Evolutionary conservation across 1,140 invertebrate species (phyloP).

Genomic region (Rhopalosiphum padi): DNA sequence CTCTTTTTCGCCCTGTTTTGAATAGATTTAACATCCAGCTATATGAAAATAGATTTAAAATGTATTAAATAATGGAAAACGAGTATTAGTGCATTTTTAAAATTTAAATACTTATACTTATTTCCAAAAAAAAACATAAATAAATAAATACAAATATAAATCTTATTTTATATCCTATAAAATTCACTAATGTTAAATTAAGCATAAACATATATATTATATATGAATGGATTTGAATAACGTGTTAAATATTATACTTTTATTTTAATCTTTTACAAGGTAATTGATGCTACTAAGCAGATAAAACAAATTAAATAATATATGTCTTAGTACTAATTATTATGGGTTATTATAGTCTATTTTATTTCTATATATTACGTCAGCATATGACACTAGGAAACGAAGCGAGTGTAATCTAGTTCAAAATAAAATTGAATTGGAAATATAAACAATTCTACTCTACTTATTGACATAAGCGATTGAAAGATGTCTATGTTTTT

Average conservation of each 20-base stretch:
- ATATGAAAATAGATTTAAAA: constrained; percentile 59
- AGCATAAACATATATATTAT: too few species aligned
- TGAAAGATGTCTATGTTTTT: neutral
- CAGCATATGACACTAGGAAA: neutral
- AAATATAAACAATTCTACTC: neutral
- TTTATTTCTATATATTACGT: neutral
- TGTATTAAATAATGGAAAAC: neutral
- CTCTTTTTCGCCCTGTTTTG: constrained; percentile 71
- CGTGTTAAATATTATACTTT: too few species aligned
- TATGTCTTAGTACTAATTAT: neutral
- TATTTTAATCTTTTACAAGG: too few species aligned
- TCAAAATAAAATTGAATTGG: neutral
- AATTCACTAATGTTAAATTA: too few species aligned
- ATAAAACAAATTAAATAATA: too few species aligned
- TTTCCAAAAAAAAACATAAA: neutral
- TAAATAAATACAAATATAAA: neutral
- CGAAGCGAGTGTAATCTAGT: neutral
- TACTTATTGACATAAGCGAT: neutral
- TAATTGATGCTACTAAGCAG: too few species aligned
- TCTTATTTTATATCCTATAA: neutral
- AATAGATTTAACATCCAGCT: constrained; percentile 74
- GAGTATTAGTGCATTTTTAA: neutral
- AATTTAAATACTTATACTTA: neutral
- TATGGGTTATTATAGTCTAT: neutral
- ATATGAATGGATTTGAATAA: too few species aligned